phyloP scores from a whole-genome alignment of 2,113 vertebrate genomes.

The Brachyhypopomus occidentalis region DNA sequence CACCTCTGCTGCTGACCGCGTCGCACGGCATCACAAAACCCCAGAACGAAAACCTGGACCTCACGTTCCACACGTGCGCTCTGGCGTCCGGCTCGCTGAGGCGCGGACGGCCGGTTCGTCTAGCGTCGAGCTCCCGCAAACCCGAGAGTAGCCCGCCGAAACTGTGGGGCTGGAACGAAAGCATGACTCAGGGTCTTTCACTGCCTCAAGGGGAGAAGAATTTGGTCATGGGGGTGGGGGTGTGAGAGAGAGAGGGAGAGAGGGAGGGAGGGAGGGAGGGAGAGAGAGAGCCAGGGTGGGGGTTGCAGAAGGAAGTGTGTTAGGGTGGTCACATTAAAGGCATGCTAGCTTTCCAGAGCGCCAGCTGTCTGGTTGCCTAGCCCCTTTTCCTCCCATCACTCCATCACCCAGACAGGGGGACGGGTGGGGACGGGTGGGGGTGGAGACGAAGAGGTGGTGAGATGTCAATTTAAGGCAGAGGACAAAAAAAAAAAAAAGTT shows the following conservation, averaged over 20 bases:
- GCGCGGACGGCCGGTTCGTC: too few species aligned
- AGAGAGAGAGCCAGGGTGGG: constrained; percentile 34
- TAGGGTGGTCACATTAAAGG: constrained; percentile 49
- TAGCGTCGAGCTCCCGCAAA: too few species aligned
- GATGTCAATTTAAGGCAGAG: too few species aligned
- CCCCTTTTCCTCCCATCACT: constrained; percentile 40
- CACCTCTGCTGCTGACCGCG: constrained; percentile 34
- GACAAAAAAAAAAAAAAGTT: too few species aligned
- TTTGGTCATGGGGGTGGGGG: constrained; percentile 43
- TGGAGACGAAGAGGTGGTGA: not conserved
- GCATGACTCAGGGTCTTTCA: constrained; percentile 53
- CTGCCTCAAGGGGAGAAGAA: constrained; percentile 41
- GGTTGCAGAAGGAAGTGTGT: constrained; percentile 39
- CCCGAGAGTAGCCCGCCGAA: not conserved
- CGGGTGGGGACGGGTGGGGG: not conserved
- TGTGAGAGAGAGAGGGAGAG: constrained; percentile 16
- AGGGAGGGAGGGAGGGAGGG: constrained; percentile 31
- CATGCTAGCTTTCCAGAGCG: constrained; percentile 51
- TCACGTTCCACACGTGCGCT: not conserved
- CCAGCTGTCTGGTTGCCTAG: constrained; percentile 46
- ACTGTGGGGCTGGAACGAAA: constrained; percentile 24
- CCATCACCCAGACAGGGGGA: constrained; percentile 35
- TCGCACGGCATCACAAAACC: not conserved
- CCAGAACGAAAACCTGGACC: constrained; percentile 5
- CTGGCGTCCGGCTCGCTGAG: too few species aligned